Conservation (phyloP, 2,888 invertebrate species). For the Hemaris fuciformis region DNA sequence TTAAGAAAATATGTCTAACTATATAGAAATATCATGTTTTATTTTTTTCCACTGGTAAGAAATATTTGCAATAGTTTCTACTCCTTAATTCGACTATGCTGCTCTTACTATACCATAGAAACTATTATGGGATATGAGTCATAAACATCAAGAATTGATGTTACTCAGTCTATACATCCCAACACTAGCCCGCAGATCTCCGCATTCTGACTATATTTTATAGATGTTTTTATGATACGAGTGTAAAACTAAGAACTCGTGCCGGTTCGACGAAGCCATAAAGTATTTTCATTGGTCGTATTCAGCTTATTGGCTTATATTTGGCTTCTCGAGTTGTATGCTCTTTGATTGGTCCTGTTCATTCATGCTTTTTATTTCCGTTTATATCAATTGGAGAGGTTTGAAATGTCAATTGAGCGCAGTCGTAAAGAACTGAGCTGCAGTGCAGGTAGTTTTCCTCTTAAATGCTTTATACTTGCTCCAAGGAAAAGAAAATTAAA, state of each 20-base stretch:
- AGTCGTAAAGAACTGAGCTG: no score
- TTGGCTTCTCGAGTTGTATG: not conserved
- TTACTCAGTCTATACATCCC: not conserved
- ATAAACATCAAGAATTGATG: not conserved
- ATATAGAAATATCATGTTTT: no score
- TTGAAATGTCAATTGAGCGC: not conserved
- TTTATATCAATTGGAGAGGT: not conserved
- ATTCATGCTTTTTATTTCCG: not conserved
- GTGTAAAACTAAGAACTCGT: conserved; percentile 2
- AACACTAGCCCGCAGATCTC: not conserved
- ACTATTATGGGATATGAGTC: no score
- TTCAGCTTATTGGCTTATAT: not conserved
- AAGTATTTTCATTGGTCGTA: conserved; percentile 2
- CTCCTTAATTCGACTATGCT: no score
- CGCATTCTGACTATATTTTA: not conserved
- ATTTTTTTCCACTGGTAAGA: no score
- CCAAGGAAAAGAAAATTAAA: not conserved
- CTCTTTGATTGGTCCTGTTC: not conserved
- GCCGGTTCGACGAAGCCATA: not conserved
- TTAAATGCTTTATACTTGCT: not conserved
- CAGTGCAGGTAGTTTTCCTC: not conserved
- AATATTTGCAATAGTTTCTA: no score
- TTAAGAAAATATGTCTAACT: no score
- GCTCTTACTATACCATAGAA: not conserved
- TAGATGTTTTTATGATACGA: conserved; percentile 1